Percentiles rank a stretch among this genome's conserved stretches.
Evolutionary conservation across 2,113 vertebrate genomes (phyloP).

Genomic region (Spea multiplicata): DNA sequence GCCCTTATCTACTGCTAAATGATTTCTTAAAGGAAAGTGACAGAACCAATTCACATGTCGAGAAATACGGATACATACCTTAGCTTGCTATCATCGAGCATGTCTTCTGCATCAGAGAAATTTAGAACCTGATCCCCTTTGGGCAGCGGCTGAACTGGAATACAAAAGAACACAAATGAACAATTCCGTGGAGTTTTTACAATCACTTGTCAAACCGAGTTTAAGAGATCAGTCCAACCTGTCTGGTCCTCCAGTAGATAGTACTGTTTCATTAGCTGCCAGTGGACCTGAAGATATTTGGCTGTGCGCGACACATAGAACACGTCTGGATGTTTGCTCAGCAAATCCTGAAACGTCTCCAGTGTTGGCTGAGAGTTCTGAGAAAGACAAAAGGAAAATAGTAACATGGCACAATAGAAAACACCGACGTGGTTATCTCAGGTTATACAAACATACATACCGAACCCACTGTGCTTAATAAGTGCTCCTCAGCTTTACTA

Average conservation of each 20-base stretch:
- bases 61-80: conserved; percentile 69
- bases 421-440: no score
- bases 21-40: no score
- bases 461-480: conserved; percentile 85
- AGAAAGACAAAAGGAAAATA: background rate
- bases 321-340: conserved; percentile 82
- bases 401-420: conserved; percentile 1
- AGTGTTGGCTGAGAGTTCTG: conserved; percentile 91
- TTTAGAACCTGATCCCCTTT: conserved; percentile 95
- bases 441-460: conserved; percentile 68
- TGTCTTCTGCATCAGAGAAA: conserved; percentile 92
- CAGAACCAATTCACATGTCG: no score
- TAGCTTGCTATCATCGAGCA: conserved; percentile 89
- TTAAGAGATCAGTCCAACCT: conserved; percentile 61
- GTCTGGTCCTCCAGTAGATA: conserved; percentile 93
- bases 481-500: conserved; percentile 87
- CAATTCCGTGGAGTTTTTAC: background rate
- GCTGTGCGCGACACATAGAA: conserved; percentile 88
- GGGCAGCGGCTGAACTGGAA: conserved; percentile 88
- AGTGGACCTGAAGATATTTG: conserved; percentile 89
- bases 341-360: conserved; percentile 88
- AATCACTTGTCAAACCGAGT: background rate
- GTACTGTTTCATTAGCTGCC: conserved; percentile 96
- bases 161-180: background rate
- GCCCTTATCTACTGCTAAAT: no score